Conservation (phyloP, 2,113 vertebrate species). For the Oncorhynchus tshawytscha region DNA sequence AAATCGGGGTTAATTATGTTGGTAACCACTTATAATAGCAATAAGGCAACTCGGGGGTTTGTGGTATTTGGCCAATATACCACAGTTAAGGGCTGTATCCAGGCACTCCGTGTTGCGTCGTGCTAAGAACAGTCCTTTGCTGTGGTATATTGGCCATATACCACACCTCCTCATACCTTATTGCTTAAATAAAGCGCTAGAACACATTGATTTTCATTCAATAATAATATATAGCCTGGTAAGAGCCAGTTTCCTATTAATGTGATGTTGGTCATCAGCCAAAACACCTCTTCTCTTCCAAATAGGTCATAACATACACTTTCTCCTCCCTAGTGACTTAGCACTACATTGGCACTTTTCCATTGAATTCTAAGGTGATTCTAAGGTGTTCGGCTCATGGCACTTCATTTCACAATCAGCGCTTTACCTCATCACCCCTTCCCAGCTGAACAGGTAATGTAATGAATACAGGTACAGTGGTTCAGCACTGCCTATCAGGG, state of each 20-base stretch:
- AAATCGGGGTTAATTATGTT: too few species aligned
- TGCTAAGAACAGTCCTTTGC: too few species aligned
- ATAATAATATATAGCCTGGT: slow-evolving; percentile 9
- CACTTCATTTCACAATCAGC: slow-evolving; percentile 46
- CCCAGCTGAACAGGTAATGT: slow-evolving; percentile 56
- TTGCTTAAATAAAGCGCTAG: slow-evolving; percentile 35
- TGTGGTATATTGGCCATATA: too few species aligned
- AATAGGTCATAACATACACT: slow-evolving; percentile 18
- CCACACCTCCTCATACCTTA: too few species aligned
- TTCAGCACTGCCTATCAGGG: slow-evolving; percentile 63
- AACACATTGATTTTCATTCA: slow-evolving; percentile 5
- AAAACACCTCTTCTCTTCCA: not conserved
- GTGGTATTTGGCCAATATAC: too few species aligned
- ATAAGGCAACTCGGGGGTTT: too few species aligned
- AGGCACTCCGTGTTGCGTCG: too few species aligned
- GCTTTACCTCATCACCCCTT: slow-evolving; percentile 22
- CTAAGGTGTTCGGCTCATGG: slow-evolving; percentile 35
- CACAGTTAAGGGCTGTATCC: too few species aligned
- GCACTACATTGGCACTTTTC: slow-evolving; percentile 32
- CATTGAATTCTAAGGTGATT: not conserved
- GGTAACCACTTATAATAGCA: too few species aligned
- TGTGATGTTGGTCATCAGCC: not conserved
- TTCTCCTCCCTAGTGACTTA: slow-evolving; percentile 1
- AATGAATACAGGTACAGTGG: slow-evolving; percentile 69
- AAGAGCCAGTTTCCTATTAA: slow-evolving; percentile 11